Base-by-base conservation (phyloP, 2,797 vertebrate genomes). In the Vultur gryphus region DNA sequence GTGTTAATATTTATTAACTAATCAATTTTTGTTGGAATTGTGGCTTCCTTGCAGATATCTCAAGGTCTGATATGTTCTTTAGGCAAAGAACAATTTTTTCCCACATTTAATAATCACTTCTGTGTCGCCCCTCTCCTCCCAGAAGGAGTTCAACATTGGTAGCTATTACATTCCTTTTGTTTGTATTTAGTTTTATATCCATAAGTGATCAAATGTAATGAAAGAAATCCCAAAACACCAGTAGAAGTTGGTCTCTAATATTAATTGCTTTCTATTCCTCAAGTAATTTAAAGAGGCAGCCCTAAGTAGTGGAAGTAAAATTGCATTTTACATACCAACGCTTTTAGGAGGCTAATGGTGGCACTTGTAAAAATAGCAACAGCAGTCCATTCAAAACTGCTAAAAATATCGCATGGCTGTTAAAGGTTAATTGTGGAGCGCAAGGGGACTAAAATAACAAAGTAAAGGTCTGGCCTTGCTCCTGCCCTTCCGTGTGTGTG, bases 341-440 rank as follows among this genome's bases (percentile, higher is more conserved):
- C 75, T 93, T 94, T 16, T 37, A 94, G 75, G 64, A 87, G 59
- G 66, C 78, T 90, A 70, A 96, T 84, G 94, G 62, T 91, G 80
- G 55, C 84, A 85, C 93, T 91, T 92, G 67, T 92, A 90, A 97
- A 97, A 97, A 95, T 95, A 95, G 93, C 89, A 96, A 90, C 77
- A 80, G 77, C 87, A 64, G 61, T 90, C 85, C 55, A 54, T 83
- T 87, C 85, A 87, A 72, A 95, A 73, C 46, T 76, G 51, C 79
- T 96, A 89, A 95, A 92, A 93, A 89, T 96, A 93, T 6, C 23
- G 2, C 73, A 44, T 55, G 78, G 67, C 59, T 73, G 71, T 96
- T 95, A 92, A 69, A 89, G 43, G 89, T 81, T 81, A 90, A 90
- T 69, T 92, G 59, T 82, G 64, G 66, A 92, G 73, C 84, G 77